Percentiles rank a stretch among this genome's conserved stretches.
Evolutionary conservation across 2,113 vertebrate genomes (phyloP).

Genomic region (Hippocampus zosterae): DNA sequence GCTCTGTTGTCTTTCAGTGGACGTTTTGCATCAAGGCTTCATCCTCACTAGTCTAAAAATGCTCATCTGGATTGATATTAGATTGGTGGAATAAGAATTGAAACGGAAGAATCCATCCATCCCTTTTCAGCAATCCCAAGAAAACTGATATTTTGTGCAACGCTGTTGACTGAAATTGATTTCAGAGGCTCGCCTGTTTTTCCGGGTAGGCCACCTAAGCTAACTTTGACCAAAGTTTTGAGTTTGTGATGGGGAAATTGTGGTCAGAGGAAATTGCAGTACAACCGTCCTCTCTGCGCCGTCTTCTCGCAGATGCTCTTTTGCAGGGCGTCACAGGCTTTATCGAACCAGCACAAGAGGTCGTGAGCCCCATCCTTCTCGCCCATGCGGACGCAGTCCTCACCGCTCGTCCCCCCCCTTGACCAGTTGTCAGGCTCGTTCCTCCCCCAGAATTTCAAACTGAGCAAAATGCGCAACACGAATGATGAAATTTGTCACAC

Average conservation of each 20-base stretch:
- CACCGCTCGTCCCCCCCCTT: background rate
- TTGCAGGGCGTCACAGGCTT: fast-evolving
- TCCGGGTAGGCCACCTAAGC: too few species aligned
- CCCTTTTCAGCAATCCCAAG: too few species aligned
- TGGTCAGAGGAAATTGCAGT: background rate
- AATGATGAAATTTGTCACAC: background rate
- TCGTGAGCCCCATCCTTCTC: fast-evolving
- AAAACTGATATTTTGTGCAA: too few species aligned
- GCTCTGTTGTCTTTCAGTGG: background rate
- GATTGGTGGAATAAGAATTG: too few species aligned
- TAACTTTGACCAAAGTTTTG: too few species aligned
- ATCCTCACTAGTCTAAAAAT: too few species aligned
- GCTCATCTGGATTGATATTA: too few species aligned
- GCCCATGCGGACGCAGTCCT: constrained; percentile 51
- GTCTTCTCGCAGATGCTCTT: constrained; percentile 47
- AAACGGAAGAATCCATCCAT: too few species aligned
- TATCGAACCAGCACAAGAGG: background rate
- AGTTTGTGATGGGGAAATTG: background rate
- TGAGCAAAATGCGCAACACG: background rate
- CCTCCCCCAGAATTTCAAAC: fast-evolving
- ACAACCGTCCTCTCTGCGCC: background rate
- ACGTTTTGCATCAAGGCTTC: background rate
- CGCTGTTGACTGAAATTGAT: too few species aligned
- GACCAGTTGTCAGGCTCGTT: background rate
- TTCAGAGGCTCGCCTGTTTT: too few species aligned